These are phyloP conservation scores for Eupeodes luniger DNA, from an alignment of 2,888 invertebrate genomes.

Conservation along the genomic window DNA sequence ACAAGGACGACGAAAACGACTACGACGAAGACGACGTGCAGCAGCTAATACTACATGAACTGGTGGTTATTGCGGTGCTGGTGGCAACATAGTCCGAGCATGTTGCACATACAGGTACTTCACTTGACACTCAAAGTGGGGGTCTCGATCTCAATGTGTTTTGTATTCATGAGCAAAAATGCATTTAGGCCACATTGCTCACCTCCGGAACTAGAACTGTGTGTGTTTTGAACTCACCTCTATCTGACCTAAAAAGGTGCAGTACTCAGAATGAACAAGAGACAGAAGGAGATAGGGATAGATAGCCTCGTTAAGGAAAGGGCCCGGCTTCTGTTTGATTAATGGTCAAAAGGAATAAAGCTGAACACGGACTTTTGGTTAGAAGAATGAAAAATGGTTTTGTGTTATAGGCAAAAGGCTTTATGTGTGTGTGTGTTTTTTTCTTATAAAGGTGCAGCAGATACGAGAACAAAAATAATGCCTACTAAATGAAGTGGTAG, in stretches of 20 bases:
- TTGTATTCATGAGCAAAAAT: conserved; percentile 57
- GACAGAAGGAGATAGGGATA: neutral
- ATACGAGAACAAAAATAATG: neutral
- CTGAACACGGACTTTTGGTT: conserved; percentile 38
- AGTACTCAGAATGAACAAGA: neutral
- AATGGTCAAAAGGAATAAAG: conserved; percentile 56
- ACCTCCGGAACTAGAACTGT: conserved; percentile 36
- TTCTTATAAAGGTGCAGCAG: neutral
- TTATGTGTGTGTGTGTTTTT: neutral
- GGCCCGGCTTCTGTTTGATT: conserved; percentile 59
- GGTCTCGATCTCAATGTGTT: conserved; percentile 43
- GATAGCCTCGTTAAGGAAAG: neutral
- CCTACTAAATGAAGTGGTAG: conserved; percentile 6
- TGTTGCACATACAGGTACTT: conserved; percentile 31
- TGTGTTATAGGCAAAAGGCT: neutral
- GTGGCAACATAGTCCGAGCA: conserved; percentile 32
- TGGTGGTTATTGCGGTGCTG: conserved; percentile 39
- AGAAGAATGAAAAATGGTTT: conserved; percentile 52
- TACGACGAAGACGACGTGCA: neutral
- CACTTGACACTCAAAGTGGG: conserved; percentile 49
- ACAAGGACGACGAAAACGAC: neutral
- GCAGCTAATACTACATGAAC: conserved; percentile 43
- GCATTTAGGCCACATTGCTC: conserved; percentile 62
- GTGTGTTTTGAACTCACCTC: conserved; percentile 2
- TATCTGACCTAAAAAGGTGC: neutral